Base-by-base conservation (phyloP, 2,797 vertebrate genomes). In the Pteropus rufus region DNA sequence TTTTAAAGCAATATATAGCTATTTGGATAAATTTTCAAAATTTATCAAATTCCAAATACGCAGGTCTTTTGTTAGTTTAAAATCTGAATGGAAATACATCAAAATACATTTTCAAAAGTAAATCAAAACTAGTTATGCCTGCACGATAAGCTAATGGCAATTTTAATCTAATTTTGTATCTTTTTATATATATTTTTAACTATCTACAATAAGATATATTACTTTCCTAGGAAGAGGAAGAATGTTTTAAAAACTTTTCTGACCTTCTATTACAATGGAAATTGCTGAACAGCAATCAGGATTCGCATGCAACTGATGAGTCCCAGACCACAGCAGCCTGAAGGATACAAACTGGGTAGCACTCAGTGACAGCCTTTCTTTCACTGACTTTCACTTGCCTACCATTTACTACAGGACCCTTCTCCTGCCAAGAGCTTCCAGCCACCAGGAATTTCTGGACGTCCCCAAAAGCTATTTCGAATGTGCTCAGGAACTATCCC, bases 141-240 rank as follows among this genome's bases (percentile, higher is more conserved):
- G 23, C 8, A 41, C 76, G 10, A 70, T 72, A 87, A 90, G 29
- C 29, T 67, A 94, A 73, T 24, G 12, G 39, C 56, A 29, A 87
- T 70, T 94, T 93, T 72, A 89, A 77, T 77, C 46, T 93, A 75
- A 93, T 34, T 92, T 81, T 94, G 39, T n/a, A 52, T 80, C 36
- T 73, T 67, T 80, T 7, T 49, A 18, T 54, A 16, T 52, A n/a
- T 73, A 11, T 69, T 81, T 75, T 90, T 49, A 90, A 67, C n/a
- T 26, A 46, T 54, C 4, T 39, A 82, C 7, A 75, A 7, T 65
- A 69, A 91, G 16, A 84, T 69, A 64, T 14, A 39, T 54, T 60
- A 46, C 15, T 64, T 70, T 70, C 36, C 58, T 46, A 69, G 75
- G 10, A 52, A 92, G 24, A 41, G 8, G 7, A 5, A 56, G 86